A percentile compares a stretch with the other conserved stretches of the same genome.
These are phyloP conservation scores for Drosophila orosa DNA, from an alignment of 1,140 invertebrate genomes.

Conservation along the genomic window DNA sequence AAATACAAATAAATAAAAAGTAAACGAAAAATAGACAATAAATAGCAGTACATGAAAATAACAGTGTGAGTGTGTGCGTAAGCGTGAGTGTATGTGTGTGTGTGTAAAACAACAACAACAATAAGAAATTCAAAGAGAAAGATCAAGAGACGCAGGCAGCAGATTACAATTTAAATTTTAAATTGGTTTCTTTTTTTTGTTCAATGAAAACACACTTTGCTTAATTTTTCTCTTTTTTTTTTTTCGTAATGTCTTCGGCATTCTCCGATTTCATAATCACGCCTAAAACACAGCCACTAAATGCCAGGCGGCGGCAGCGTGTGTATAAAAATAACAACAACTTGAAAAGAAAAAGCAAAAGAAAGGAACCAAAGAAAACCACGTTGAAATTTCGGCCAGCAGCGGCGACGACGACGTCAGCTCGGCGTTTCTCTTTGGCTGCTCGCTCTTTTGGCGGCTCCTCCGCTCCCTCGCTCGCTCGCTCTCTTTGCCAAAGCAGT, in stretches of 20 bases:
- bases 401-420: slow-evolving; percentile 20
- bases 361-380: slow-evolving; percentile 48
- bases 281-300: slow-evolving; percentile 49
- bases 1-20: slow-evolving; percentile 25
- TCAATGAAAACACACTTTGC: slow-evolving; percentile 33
- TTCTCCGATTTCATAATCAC: slow-evolving; percentile 59
- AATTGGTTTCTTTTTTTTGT: slow-evolving; percentile 50
- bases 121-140: slow-evolving; percentile 29
- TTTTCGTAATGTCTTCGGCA: slow-evolving; percentile 33
- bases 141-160: slow-evolving; percentile 26
- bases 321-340: slow-evolving; percentile 49
- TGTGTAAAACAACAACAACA: slow-evolving; percentile 42
- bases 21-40: slow-evolving; percentile 15
- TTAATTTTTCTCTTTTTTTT: slow-evolving; percentile 9
- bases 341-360: slow-evolving; percentile 21
- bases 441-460: slow-evolving; percentile 4
- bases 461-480: no score
- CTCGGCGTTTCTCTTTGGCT: slow-evolving; percentile 18
- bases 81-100: slow-evolving; percentile 4
- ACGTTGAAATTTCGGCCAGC: slow-evolving; percentile 65
- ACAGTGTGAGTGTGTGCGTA: slow-evolving; percentile 13
- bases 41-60: slow-evolving; percentile 13
- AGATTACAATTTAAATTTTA: slow-evolving; percentile 29
- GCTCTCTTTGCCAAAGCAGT: slow-evolving; percentile 24
- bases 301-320: slow-evolving; percentile 28